These are phyloP conservation scores for Neomicropteryx cornuta DNA, from an alignment of 1,140 invertebrate genomes.

Conservation along the genomic window DNA sequence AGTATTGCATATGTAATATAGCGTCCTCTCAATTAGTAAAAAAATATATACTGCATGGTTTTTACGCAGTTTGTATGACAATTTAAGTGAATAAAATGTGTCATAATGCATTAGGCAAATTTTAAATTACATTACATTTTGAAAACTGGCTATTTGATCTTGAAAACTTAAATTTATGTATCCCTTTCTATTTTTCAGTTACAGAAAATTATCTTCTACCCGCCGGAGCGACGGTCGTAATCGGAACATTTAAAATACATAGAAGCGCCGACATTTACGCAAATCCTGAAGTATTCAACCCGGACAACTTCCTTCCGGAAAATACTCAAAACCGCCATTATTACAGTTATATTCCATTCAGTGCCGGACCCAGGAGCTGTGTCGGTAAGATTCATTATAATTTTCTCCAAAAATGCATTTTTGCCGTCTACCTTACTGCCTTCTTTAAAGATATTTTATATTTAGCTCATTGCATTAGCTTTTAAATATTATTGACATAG, in stretches of 20 bases:
- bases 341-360: conserved; percentile 79
- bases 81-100: too few species aligned
- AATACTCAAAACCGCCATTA: conserved; percentile 64
- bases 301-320: conserved; percentile 75
- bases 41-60: too few species aligned
- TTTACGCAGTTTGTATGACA: too few species aligned
- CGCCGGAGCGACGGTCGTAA: conserved; percentile 50
- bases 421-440: not conserved
- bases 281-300: conserved; percentile 70
- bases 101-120: conserved; percentile 2
- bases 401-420: conserved; percentile 8
- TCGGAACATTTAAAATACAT: conserved; percentile 57
- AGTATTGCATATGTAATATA: too few species aligned
- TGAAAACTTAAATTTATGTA: conserved; percentile 5
- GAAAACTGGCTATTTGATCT: not conserved
- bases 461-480: not conserved
- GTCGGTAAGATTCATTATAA: conserved; percentile 46
- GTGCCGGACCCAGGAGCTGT: conserved; percentile 74
- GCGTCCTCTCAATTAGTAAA: too few species aligned
- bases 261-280: conserved; percentile 58
- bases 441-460: not conserved
- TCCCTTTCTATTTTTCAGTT: conserved; percentile 22
- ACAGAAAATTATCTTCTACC: conserved; percentile 47
- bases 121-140: not conserved
- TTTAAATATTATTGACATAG: too few species aligned